Percentiles rank a stretch among this genome's conserved stretches.
These are phyloP conservation scores for Arrhamphus sclerolepis DNA, from an alignment of 2,797 vertebrate species.

Conservation along the genomic window DNA sequence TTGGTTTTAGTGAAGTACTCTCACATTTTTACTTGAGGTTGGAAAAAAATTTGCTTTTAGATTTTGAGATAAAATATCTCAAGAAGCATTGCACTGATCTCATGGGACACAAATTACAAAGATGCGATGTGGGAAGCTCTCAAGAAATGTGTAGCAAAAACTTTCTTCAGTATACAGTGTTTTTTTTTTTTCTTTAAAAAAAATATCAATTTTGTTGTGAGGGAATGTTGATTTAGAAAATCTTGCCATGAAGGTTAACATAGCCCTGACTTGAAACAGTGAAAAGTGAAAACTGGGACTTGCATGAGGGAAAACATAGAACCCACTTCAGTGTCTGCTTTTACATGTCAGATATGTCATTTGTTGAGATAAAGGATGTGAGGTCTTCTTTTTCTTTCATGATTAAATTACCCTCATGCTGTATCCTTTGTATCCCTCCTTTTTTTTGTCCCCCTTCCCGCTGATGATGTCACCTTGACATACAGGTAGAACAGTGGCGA, in stretches of 20 bases:
- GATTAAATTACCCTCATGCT: constrained; percentile 45
- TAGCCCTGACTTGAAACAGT: background rate
- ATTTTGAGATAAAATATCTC: constrained; percentile 48
- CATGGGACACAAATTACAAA: constrained; percentile 20
- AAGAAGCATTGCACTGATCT: constrained; percentile 29
- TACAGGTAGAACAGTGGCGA: constrained; percentile 26
- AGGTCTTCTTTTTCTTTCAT: constrained; percentile 9
- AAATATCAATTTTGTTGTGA: constrained; percentile 18
- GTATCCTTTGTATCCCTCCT: constrained; percentile 29
- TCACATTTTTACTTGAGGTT: constrained; percentile 35
- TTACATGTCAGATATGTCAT: constrained; percentile 22
- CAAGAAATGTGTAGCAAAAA: constrained; percentile 30
- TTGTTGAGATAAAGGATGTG: constrained; percentile 1
- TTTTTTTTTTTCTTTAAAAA: background rate
- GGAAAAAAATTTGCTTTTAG: constrained; percentile 42
- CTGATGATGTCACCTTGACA: constrained; percentile 71
- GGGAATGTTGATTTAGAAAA: background rate
- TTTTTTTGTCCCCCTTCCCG: constrained; percentile 27
- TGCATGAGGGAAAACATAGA: background rate
- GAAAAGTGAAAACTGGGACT: background rate
- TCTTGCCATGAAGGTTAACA: constrained; percentile 2
- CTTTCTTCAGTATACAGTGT: constrained; percentile 15
- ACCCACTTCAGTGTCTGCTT: constrained; percentile 20
- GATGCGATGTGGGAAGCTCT: constrained; percentile 37
- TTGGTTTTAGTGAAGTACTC: constrained; percentile 40